Base-by-base conservation (phyloP, 2,888 invertebrate genomes). In the Patella depressa region DNA sequence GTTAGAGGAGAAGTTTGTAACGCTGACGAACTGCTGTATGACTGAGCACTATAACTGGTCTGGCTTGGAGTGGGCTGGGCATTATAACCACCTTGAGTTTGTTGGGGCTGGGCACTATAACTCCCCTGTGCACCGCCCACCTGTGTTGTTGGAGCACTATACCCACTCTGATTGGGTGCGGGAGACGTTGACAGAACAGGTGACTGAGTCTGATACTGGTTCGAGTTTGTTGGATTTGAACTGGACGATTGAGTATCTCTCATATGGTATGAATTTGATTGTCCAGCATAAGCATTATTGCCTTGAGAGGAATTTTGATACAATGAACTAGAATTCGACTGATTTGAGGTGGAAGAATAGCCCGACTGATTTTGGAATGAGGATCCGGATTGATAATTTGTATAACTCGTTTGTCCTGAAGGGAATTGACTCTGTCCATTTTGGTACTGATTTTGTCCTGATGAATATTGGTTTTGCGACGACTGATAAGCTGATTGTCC, bases 361-460 rank as follows among this genome's bases (percentile, higher is more conserved):
- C 82, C 82, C 54, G 83, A 81, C 77, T 86, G 86, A 81, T 82
- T 84, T 79, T 88, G 89, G 87, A 87, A 90, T 80, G 87, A 81
- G 69, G 88, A 85, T 72, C 85, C 84, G 78, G 87, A 83, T 80
- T 86, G 85, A 77, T 83, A 85, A 75, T 81, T 84, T 75, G 65
- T 24, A 24, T 65, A 65, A 65, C 65, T 65, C 24, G 19, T 19
- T 65, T 65, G 65, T 65, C 65, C 65, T 24, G 65, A 65, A 12
- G 84, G 86, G 77, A 82, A 86, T 78, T 85, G 86, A 81, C 79
- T 83, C 78, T 81, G 84, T 53, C 75, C 74, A 45, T 79, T 72
- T 53, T 76, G 80, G 24, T 65, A 83, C 80, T 83, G 83, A 65
- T 78, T 80, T n/a, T 77, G 73, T 29, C 79, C 80, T 65, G 80